phyloP scores from a whole-genome alignment of 2,888 invertebrate species.

The Coenonympha arcania region DNA sequence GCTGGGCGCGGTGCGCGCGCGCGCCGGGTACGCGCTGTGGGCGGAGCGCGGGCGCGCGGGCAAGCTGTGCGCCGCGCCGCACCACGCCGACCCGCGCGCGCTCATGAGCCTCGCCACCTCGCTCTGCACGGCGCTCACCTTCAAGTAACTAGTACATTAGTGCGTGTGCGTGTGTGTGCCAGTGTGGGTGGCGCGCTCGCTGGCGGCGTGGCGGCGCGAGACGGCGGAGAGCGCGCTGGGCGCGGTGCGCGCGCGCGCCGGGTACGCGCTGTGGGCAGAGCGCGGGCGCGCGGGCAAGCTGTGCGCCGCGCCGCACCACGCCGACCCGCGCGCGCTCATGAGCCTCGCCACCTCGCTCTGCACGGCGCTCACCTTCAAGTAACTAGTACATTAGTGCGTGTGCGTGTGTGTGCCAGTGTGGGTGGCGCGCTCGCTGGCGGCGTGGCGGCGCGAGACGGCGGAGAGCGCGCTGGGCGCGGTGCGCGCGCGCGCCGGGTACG shows the following conservation, averaged over 20 bases:
- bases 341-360: slow-evolving; percentile 86
- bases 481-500: slow-evolving; percentile 85
- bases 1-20: too few species aligned
- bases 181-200: slow-evolving; percentile 85
- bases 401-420: slow-evolving; percentile 75
- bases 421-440: slow-evolving; percentile 80
- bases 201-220: slow-evolving; percentile 77
- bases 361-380: slow-evolving; percentile 84
- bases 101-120: too few species aligned
- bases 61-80: too few species aligned
- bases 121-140: too few species aligned
- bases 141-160: too few species aligned
- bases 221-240: slow-evolving; percentile 80
- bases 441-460: slow-evolving; percentile 75
- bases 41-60: too few species aligned
- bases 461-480: slow-evolving; percentile 80
- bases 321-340: slow-evolving; percentile 74
- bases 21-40: too few species aligned
- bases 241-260: slow-evolving; percentile 80
- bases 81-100: too few species aligned
- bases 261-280: slow-evolving; percentile 90
- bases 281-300: slow-evolving; percentile 85
- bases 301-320: slow-evolving; percentile 85
- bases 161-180: slow-evolving; percentile 16
- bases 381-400: too few species aligned